phyloP scores from a whole-genome alignment of 2,888 invertebrate genomes.

The Galerucella pusilla region DNA sequence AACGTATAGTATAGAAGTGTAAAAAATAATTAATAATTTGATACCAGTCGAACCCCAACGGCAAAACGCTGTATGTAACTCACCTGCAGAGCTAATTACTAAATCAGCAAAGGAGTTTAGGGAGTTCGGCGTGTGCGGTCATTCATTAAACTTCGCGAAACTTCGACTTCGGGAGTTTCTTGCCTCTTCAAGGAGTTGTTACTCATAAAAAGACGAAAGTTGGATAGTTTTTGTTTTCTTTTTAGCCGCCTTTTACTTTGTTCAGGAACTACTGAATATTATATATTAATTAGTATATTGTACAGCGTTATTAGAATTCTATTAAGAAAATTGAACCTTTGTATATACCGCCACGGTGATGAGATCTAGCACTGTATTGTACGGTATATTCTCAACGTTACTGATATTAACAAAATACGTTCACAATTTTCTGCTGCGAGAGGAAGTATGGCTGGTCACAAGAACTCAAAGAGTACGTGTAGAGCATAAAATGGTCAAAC shows the following conservation, averaged over 20 bases:
- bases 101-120: conserved; percentile 63
- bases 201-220: conserved; percentile 18
- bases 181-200: conserved; percentile 31
- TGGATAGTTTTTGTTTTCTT: conserved; percentile 12
- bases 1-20: too few relatives aligned
- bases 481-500: too few relatives aligned
- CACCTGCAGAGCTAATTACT: conserved; percentile 63
- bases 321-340: too few relatives aligned
- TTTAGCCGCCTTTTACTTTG: not conserved
- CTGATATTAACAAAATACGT: too few relatives aligned
- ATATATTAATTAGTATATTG: not conserved
- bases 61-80: conserved; percentile 44
- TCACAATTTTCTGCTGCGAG: too few relatives aligned
- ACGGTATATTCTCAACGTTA: too few relatives aligned
- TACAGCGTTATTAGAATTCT: too few relatives aligned
- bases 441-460: too few relatives aligned
- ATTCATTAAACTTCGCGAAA: conserved; percentile 63
- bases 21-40: conserved; percentile 17
- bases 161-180: conserved; percentile 54
- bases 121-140: conserved; percentile 60
- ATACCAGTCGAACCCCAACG: conserved; percentile 22
- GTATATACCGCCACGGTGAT: too few relatives aligned
- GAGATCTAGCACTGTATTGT: too few relatives aligned
- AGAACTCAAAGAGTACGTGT: too few relatives aligned
- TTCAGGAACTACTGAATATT: not conserved